These are phyloP conservation scores for Sapayoa aenigma DNA, from an alignment of 2,113 vertebrate genomes.

Conservation along the genomic window DNA sequence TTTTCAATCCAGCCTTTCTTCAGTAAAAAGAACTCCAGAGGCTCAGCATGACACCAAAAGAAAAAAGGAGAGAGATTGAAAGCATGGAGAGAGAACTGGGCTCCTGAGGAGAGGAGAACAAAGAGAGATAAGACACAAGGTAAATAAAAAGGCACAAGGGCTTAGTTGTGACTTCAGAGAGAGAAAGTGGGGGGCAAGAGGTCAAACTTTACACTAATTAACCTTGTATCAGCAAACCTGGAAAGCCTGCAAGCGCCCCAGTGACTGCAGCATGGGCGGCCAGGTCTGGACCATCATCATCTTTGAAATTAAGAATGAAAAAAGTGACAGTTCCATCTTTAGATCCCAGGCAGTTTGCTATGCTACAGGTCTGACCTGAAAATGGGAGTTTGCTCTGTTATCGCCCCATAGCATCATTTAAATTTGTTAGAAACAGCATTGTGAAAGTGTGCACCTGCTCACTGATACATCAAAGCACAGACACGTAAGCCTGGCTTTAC, in stretches of 20 bases:
- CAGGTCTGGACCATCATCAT: not conserved
- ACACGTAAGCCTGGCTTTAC: not conserved
- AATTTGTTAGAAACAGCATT: not conserved
- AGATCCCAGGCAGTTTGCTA: not conserved
- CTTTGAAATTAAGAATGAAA: not conserved
- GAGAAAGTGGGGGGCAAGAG: not conserved
- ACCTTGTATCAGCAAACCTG: not conserved
- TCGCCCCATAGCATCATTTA: not conserved
- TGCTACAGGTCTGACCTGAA: not conserved
- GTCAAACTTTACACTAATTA: slow-evolving; percentile 9
- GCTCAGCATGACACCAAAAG: not conserved
- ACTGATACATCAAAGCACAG: not conserved
- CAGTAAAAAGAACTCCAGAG: not conserved
- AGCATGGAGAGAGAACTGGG: not conserved
- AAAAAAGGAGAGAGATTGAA: not conserved
- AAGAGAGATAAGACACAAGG: not conserved
- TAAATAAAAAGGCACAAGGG: slow-evolving; percentile 13
- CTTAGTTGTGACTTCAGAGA: not conserved
- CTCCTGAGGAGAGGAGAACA: not conserved
- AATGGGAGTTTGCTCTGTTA: not conserved
- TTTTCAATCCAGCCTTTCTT: not conserved
- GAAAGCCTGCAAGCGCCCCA: not conserved
- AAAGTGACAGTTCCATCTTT: not conserved
- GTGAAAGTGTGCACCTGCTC: not conserved
- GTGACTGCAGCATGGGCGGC: not conserved